Conservation (phyloP, 1,140 invertebrate genomes). For the Kradibia gibbosae region DNA sequence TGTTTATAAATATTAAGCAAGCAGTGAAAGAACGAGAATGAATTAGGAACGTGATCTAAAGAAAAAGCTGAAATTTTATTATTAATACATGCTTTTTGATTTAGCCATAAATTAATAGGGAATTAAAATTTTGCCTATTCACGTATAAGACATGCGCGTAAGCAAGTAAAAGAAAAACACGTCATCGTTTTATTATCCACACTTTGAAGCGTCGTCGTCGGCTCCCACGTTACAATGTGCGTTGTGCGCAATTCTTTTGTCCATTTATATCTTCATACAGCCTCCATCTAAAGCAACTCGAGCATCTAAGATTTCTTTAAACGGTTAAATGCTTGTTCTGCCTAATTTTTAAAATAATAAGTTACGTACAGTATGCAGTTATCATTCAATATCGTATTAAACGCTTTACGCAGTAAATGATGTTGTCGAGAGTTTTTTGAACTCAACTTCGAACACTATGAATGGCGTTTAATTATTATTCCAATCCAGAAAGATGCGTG, state of each 20-base stretch:
- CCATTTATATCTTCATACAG: conserved; percentile 4
- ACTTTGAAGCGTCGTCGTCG: conserved; percentile 12
- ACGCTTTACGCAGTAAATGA: no score
- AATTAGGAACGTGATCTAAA: no score
- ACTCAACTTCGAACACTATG: no score
- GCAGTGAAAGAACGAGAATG: no score
- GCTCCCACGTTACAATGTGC: conserved; percentile 45
- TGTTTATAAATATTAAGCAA: no score
- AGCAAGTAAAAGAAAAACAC: conserved; percentile 6
- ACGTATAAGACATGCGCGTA: background rate
- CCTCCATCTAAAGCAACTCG: conserved; percentile 3
- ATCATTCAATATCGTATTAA: no score
- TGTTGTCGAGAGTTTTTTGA: no score
- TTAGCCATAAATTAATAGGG: no score
- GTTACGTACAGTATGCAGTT: no score
- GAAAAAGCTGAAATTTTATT: no score
- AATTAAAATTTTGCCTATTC: background rate
- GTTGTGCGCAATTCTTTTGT: conserved; percentile 17
- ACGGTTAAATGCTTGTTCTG: background rate
- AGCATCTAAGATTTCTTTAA: conserved; percentile 8
- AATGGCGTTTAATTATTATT: no score
- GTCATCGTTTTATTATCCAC: conserved; percentile 39
- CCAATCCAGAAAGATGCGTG: no score
- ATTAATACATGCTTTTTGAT: background rate
- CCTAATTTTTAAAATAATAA: background rate